phyloP scores from a whole-genome alignment of 1,140 invertebrate genomes.

The Dinoponera quadriceps region DNA sequence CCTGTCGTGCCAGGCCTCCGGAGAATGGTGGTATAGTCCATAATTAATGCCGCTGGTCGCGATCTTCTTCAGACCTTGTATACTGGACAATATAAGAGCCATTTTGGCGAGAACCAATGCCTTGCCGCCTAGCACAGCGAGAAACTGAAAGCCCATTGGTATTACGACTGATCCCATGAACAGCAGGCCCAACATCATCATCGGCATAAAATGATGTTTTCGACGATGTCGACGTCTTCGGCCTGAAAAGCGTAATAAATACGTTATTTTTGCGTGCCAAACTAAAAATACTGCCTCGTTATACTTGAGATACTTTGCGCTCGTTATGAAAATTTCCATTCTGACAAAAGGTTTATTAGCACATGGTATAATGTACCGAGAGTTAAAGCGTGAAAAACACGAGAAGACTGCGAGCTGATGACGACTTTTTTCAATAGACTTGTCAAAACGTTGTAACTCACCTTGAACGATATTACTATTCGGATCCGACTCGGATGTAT shows the following conservation, averaged over 20 bases:
- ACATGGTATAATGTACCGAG: too few species aligned
- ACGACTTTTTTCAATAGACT: too few species aligned
- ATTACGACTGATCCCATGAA: slow-evolving; percentile 90
- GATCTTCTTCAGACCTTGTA: slow-evolving; percentile 90
- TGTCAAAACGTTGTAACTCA: slow-evolving; percentile 32
- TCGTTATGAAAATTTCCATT: too few species aligned
- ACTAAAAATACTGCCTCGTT: too few species aligned
- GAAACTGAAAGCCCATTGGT: slow-evolving; percentile 92
- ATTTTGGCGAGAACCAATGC: slow-evolving; percentile 91
- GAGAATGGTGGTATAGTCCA: slow-evolving; percentile 83
- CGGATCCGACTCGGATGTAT: slow-evolving; percentile 38
- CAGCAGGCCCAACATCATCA: slow-evolving; percentile 91
- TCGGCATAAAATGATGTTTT: slow-evolving; percentile 88
- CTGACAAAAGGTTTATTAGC: too few species aligned
- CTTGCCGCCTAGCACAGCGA: slow-evolving; percentile 92
- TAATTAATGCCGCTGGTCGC: slow-evolving; percentile 84
- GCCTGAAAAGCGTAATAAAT: slow-evolving; percentile 78
- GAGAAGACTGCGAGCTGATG: too few species aligned
- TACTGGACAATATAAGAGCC: slow-evolving; percentile 91
- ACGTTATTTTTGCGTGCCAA: too few species aligned
- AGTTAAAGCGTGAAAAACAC: too few species aligned
- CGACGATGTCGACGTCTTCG: slow-evolving; percentile 86
- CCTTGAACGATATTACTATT: slow-evolving; percentile 73
- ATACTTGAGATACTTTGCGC: too few species aligned
- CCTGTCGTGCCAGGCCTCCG: slow-evolving; percentile 81